Percentiles rank a stretch among this genome's conserved stretches.
Evolutionary conservation across 2,113 vertebrate genomes (phyloP).

Genomic region (Pitta sordida): DNA sequence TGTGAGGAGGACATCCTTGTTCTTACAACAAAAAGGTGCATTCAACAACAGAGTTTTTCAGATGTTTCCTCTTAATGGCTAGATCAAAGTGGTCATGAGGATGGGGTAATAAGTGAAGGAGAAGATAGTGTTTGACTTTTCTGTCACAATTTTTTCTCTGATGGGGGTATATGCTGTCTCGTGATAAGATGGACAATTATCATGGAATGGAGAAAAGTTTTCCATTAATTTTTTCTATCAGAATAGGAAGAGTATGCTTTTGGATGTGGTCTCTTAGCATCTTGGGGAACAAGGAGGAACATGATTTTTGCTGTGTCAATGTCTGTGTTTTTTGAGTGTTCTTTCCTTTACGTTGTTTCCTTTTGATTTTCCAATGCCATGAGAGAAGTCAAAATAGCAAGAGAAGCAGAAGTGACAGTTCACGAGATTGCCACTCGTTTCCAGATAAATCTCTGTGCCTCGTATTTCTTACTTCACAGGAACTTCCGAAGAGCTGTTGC

Average conservation of each 20-base stretch:
- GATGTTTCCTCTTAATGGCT: background rate
- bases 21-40: background rate
- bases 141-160: background rate
- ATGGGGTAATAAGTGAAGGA: background rate
- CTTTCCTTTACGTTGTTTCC: slow-evolving; percentile 53
- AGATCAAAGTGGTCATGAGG: background rate
- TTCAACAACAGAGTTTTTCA: background rate
- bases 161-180: background rate
- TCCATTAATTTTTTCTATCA: background rate
- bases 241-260: background rate
- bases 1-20: background rate
- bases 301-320: slow-evolving; percentile 37
- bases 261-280: background rate
- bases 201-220: background rate
- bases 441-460: slow-evolving; percentile 10
- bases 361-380: slow-evolving; percentile 22
- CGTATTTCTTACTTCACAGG: slow-evolving; percentile 12
- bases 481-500: slow-evolving; percentile 30
- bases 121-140: background rate
- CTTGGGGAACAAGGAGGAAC: slow-evolving; percentile 18
- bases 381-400: slow-evolving; percentile 51
- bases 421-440: background rate
- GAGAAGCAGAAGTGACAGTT: slow-evolving; percentile 48
- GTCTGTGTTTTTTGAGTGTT: slow-evolving; percentile 40
- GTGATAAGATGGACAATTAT: background rate